These are phyloP conservation scores for Pinna nobilis DNA, from an alignment of 1,140 invertebrate species.

Conservation along the genomic window DNA sequence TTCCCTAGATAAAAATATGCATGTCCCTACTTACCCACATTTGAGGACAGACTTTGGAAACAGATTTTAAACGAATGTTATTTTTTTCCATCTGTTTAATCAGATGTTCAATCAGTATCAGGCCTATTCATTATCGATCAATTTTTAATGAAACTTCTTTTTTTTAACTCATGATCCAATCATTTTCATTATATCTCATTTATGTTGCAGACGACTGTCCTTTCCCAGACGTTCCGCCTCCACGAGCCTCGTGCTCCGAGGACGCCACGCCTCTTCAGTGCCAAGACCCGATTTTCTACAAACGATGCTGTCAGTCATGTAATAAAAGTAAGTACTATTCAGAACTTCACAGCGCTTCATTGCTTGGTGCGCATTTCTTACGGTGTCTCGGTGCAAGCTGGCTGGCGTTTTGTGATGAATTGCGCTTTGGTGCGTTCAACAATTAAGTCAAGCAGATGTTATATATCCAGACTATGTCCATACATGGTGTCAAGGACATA, in stretches of 20 bases:
- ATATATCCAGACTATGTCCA: not conserved
- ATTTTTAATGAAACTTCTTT: not conserved
- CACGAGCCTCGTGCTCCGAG: conserved; percentile 30
- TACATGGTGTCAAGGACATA: not conserved
- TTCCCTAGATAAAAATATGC: too few species aligned
- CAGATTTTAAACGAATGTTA: too few species aligned
- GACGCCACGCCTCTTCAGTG: conserved; percentile 39
- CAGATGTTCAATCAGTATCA: not conserved
- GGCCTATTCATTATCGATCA: not conserved
- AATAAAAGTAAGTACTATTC: conserved; percentile 37
- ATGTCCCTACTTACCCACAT: too few species aligned
- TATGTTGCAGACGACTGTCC: conserved; percentile 32
- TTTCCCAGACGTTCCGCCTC: conserved; percentile 34
- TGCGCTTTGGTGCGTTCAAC: not conserved
- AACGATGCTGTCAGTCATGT: conserved; percentile 41
- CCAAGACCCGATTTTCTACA: conserved; percentile 40
- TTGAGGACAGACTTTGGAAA: too few species aligned
- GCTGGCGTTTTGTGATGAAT: not conserved
- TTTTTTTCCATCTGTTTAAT: not conserved
- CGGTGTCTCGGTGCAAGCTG: too few species aligned
- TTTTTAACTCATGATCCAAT: not conserved
- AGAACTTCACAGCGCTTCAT: too few species aligned
- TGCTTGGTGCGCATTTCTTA: not conserved
- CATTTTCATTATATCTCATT: not conserved
- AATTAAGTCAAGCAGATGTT: not conserved